phyloP scores from a whole-genome alignment of 2,888 invertebrate genomes.

The Clistopyga incitator region DNA sequence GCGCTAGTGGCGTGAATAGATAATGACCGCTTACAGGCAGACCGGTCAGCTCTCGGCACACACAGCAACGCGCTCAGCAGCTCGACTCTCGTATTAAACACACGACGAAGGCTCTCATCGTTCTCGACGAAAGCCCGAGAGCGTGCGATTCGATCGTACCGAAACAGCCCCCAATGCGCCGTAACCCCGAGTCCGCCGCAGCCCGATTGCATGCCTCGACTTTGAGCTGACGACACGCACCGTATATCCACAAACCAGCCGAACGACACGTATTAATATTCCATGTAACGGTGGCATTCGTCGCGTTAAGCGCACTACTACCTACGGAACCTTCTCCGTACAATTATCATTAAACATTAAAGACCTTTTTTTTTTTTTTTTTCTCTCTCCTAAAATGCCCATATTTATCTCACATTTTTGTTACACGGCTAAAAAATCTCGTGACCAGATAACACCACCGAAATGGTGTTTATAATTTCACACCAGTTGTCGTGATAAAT shows the following conservation, averaged over 20 bases:
- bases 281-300: slow-evolving; percentile 19
- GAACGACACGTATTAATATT: slow-evolving; percentile 40
- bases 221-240: not conserved
- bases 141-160: slow-evolving; percentile 64
- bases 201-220: slow-evolving; percentile 41
- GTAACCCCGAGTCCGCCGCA: not conserved
- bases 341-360: not conserved
- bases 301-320: not conserved
- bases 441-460: no score
- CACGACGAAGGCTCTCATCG: slow-evolving; percentile 10
- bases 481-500: no score
- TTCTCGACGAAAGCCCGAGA: slow-evolving; percentile 55
- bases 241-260: not conserved
- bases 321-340: not conserved
- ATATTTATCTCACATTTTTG: no score
- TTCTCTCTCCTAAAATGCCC: not conserved
- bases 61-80: not conserved
- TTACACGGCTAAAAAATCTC: no score
- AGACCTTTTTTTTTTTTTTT: not conserved
- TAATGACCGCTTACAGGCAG: slow-evolving; percentile 76
- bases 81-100: slow-evolving; percentile 37
- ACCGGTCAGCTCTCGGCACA: slow-evolving; percentile 59
- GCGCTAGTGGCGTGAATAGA: slow-evolving; percentile 77
- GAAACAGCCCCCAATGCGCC: slow-evolving; percentile 47
- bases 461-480: no score